Evolutionary conservation across 1,140 invertebrate genomes (phyloP), one percentile per base, ranked within the genome.

Genomic region (Pseudachorutes palmiensis): DNA sequence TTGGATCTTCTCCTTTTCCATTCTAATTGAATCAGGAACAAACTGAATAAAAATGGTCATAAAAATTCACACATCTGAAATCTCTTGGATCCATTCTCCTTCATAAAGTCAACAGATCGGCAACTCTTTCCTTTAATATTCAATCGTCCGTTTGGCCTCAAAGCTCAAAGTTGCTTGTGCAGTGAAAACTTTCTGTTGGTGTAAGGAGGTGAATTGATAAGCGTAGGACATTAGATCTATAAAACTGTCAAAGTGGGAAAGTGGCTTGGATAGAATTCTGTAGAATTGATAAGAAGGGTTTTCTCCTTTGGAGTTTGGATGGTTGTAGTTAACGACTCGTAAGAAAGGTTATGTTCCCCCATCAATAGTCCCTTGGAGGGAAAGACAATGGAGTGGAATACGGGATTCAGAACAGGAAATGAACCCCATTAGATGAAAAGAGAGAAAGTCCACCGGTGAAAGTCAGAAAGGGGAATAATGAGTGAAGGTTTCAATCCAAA

Each of bases 261-360:
- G 12, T 55, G 51, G 51, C 19, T 45, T 45, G 9, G 36, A 45
- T n/a, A n/a, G n/a, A 26, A 14, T 3, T 55, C 24, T 16, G 12
- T 55, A 55, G 24, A 55, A 55, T 16, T 24, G 51, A 55, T 24
- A 55, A 55, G 51, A 55, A 22, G 24, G 51, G 5, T 26, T 55
- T 55, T 24, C 24, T 5, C 51, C 51, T 5, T 55, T 55, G n/a
- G n/a, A n/a, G n/a, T n/a, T n/a, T n/a, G n/a, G n/a, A n/a, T n/a
- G n/a, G 12, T 24, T 55, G 12, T 24, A 55, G 14, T 55, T 55
- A 55, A 55, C 51, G 51, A 55, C 51, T 55, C 51, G 51, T 55
- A 55, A 55, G 51, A 55, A 55, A 55, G 51, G 51, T 55, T 55
- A 55, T 55, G 51, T 55, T 22, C 24, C 24, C 51, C 51, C 51